Conservation (phyloP, 2,797 vertebrate species). For the Corythornis leucogaster region DNA sequence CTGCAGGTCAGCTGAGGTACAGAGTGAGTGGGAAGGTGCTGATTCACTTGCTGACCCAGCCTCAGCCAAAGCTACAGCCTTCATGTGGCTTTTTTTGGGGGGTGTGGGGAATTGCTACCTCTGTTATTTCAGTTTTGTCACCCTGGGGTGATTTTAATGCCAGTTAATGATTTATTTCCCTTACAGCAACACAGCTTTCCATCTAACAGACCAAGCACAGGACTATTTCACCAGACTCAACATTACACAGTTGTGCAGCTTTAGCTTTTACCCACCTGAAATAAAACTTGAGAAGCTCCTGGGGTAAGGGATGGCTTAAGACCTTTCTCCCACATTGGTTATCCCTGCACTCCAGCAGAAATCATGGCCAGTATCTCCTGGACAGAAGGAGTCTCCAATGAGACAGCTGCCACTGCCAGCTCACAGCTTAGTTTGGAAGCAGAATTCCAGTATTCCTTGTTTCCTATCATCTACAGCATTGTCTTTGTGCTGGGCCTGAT, state of each 20-base stretch:
- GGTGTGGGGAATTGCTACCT: background rate
- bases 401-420: background rate
- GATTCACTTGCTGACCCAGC: background rate
- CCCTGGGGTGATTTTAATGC: background rate
- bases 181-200: background rate
- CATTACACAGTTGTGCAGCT: rapidly evolving
- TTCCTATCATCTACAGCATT: conserved; percentile 76
- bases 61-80: background rate
- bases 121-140: background rate
- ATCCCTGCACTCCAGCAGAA: background rate
- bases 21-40: background rate
- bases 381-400: background rate
- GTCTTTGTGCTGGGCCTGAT: conserved; percentile 81
- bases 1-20: background rate
- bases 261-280: background rate
- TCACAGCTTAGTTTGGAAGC: background rate
- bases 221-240: background rate
- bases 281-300: background rate
- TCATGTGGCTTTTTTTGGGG: rapidly evolving
- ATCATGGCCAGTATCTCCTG: background rate
- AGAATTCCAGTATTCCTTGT: conserved; percentile 80
- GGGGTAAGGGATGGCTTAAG: background rate
- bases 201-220: background rate
- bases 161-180: background rate
- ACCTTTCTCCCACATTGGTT: rapidly evolving